phyloP scores from a whole-genome alignment of 2,797 vertebrate genomes.

The Numenius phaeopus region DNA sequence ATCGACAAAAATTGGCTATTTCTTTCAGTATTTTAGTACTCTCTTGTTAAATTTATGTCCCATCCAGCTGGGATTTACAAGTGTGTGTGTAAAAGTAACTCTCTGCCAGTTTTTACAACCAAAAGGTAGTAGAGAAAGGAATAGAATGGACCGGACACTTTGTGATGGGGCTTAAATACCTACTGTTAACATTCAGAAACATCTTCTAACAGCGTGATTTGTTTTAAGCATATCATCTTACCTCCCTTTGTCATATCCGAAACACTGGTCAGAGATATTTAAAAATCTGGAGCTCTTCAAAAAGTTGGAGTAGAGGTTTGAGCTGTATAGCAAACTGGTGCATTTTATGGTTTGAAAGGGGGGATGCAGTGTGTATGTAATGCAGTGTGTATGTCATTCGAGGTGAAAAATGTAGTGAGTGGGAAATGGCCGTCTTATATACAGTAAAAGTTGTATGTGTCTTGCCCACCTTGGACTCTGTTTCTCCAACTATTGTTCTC shows the following conservation, averaged over 20 bases:
- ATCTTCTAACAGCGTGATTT: neutral
- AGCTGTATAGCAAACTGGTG: neutral
- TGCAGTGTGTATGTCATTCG: rapidly evolving
- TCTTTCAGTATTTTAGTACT: neutral
- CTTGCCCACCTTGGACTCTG: neutral
- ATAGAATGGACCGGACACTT: neutral
- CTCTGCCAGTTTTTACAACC: neutral
- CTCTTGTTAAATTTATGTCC: neutral
- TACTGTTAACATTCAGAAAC: neutral
- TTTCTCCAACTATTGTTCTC: neutral
- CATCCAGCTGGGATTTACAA: neutral
- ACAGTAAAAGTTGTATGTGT: neutral
- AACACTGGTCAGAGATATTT: neutral
- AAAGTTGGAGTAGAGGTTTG: neutral
- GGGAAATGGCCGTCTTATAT: neutral
- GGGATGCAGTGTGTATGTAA: neutral
- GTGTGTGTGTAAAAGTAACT: neutral
- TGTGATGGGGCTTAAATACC: neutral
- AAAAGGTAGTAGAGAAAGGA: neutral
- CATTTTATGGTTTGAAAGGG: neutral
- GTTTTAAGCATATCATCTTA: neutral
- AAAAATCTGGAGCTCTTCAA: neutral
- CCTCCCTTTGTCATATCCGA: neutral
- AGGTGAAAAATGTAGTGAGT: neutral
- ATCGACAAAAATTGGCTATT: neutral